Percentiles rank a stretch among this genome's conserved stretches.
phyloP scores from a whole-genome alignment of 1,140 invertebrate species.

The Littorina saxatilis region DNA sequence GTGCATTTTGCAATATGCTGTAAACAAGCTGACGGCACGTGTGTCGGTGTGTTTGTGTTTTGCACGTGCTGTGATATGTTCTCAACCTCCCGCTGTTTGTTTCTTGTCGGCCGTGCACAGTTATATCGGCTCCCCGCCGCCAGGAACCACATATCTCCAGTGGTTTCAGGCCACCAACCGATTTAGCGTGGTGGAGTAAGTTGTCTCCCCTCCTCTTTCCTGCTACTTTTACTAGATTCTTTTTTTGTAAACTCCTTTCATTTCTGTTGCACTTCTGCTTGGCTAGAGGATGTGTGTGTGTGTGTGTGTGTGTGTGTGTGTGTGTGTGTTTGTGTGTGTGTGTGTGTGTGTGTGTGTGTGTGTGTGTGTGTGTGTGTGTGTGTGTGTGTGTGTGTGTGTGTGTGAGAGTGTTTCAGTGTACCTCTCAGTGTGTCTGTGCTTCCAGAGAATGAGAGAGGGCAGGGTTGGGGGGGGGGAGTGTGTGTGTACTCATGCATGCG shows the following conservation, averaged over 20 bases:
- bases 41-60: too few species aligned
- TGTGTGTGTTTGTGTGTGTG: not conserved
- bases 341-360: too few species aligned
- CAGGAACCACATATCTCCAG: conserved; percentile 26
- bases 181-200: conserved; percentile 39
- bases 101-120: conserved; percentile 19
- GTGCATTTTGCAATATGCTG: too few species aligned
- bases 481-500: too few species aligned
- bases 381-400: conserved; percentile 21
- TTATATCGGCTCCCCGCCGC: conserved; percentile 27
- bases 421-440: not conserved
- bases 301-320: conserved; percentile 12
- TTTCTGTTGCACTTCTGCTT: not conserved
- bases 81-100: not conserved
- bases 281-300: not conserved
- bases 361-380: not conserved
- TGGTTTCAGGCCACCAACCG: conserved; percentile 38
- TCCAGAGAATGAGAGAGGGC: too few species aligned
- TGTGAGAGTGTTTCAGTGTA: not conserved
- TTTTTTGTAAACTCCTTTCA: conserved; percentile 10
- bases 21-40: too few species aligned
- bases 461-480: too few species aligned
- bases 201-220: not conserved
- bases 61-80: too few species aligned
- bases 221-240: too few species aligned